Base-by-base conservation (phyloP, 2,888 invertebrate species). In the Malachius bipustulatus region DNA sequence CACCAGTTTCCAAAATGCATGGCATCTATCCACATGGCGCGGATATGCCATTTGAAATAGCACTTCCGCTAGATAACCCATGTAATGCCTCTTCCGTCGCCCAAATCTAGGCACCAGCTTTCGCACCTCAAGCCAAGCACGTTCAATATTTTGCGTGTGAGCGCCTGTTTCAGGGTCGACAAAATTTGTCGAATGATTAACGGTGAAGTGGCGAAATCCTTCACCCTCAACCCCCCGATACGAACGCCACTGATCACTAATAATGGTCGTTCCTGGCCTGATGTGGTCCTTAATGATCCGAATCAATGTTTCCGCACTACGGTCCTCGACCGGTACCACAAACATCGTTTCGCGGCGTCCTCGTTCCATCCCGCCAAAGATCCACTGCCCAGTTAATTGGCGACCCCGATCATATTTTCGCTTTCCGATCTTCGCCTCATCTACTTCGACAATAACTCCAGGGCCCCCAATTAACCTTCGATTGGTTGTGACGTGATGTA, bases 171-270 rank as follows among this genome's bases (percentile, higher is more conserved):
- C n/a, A n/a, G n/a, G n/a, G n/a, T n/a, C n/a, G n/a, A n/a, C n/a
- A n/a, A n/a, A n/a, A n/a, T n/a, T n/a, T n/a, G n/a, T n/a, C n/a
- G n/a, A n/a, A n/a, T n/a, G n/a, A n/a, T n/a, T n/a, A 1, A 49
- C 47, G 2, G 31, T 42, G 0, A 44, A 19, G 34, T 50, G 47
- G 13, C 42, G n/a, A 32, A 36, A 49, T 2, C 41, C 44, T 26
- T 47, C 44, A 9, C 43, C 27, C 3, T 32, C 14, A 15, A 51
- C 31, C 15, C 40, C 41, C 29, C 48, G 35, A 32, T 54, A 54
- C 4, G 50, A 38, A 31, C 38, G 43, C 50, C 50, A 54, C 15
- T 46, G 45, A 43, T 52, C 52, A 2, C 40, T 43, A 2, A 44
- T 39, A 9, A 51, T 47, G 4, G 45, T 48, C 2, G 47, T 48